Conservation (phyloP, 2,888 invertebrate species). For the Lamellibrachia satsuma region DNA sequence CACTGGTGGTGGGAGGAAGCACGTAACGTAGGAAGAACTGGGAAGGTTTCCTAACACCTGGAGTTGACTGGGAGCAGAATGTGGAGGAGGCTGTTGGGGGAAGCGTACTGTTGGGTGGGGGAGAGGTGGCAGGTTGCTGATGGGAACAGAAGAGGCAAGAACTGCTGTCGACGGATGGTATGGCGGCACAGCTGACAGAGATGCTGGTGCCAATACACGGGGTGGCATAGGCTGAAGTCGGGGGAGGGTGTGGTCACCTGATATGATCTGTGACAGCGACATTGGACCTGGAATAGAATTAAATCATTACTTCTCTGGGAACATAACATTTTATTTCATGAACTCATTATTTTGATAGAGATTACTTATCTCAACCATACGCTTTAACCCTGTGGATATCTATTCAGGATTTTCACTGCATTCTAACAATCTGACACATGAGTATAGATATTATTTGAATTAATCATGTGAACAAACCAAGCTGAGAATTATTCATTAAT, state of each 20-base stretch:
- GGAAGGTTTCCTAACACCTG: not conserved
- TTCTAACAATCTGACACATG: too few relatives aligned
- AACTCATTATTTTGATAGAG: too few relatives aligned
- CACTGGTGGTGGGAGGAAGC: not conserved
- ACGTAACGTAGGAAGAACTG: not conserved
- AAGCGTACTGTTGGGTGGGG: not conserved
- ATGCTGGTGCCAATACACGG: not conserved
- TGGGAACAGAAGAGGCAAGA: not conserved
- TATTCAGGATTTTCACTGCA: too few relatives aligned
- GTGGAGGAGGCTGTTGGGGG: not conserved
- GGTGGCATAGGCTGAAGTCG: not conserved
- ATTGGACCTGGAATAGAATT: not conserved
- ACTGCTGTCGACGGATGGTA: not conserved
- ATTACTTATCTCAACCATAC: too few relatives aligned
- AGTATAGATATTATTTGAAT: too few relatives aligned
- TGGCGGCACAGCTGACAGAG: not conserved
- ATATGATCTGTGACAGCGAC: not conserved
- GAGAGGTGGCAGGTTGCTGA: not conserved
- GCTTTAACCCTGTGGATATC: too few relatives aligned
- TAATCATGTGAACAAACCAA: too few relatives aligned
- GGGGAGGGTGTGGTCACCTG: not conserved
- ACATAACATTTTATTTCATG: not conserved
- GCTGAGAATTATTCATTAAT: too few relatives aligned
- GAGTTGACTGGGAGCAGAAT: not conserved
- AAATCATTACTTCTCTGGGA: not conserved